Percentiles rank a stretch among this genome's conserved stretches.
These are phyloP conservation scores for Suricata suricatta DNA, from an alignment of 2,113 vertebrate genomes.

Conservation along the genomic window DNA sequence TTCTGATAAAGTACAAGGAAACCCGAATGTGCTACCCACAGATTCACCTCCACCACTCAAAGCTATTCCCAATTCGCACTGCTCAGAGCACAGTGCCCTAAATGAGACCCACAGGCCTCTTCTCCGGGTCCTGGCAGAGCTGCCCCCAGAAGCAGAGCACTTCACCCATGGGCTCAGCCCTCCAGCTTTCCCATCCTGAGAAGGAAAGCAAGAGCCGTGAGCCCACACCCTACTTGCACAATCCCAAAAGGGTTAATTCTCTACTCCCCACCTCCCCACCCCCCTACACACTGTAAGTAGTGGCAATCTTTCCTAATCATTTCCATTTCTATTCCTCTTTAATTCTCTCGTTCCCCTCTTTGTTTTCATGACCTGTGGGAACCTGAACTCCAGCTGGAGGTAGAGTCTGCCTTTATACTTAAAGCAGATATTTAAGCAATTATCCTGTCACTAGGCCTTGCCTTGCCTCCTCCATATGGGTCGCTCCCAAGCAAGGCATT, in stretches of 20 bases:
- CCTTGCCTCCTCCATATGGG: slow-evolving; percentile 78
- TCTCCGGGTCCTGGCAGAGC: not conserved
- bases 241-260: slow-evolving; percentile 74
- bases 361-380: slow-evolving; percentile 82
- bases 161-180: not conserved
- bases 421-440: slow-evolving; percentile 82
- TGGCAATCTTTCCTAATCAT: slow-evolving; percentile 81
- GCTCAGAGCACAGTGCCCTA: not conserved
- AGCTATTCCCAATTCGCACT: not conserved
- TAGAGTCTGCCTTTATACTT: slow-evolving; percentile 79
- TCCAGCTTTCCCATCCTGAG: not conserved
- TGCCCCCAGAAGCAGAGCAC: not conserved
- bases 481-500: slow-evolving; percentile 75
- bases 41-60: not conserved
- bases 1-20: not conserved
- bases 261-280: not conserved
- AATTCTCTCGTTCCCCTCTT: slow-evolving; percentile 77
- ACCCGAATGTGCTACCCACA: not conserved
- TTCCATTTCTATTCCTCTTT: slow-evolving; percentile 81
- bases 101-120: too few species aligned
- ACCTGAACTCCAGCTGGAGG: slow-evolving; percentile 83
- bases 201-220: not conserved
- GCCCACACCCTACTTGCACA: not conserved
- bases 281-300: slow-evolving; percentile 39
- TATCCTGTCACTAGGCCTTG: slow-evolving; percentile 79